These are phyloP conservation scores for Lordiphosa fenestrarum DNA, from an alignment of 2,888 invertebrate species.

Conservation along the genomic window DNA sequence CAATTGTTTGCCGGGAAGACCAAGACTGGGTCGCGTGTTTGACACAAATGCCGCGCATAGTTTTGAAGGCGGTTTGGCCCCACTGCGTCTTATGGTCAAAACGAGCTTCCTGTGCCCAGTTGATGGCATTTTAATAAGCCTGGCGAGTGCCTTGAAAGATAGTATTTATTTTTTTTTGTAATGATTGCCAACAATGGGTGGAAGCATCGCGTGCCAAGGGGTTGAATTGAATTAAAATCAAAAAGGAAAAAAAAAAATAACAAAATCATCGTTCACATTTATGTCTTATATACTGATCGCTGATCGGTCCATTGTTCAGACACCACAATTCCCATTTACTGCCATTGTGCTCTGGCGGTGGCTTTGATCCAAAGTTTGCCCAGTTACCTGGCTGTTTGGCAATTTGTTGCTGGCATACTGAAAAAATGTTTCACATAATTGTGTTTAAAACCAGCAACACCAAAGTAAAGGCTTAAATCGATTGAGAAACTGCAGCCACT, in stretches of 20 bases:
- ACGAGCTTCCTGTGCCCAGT: constrained; percentile 61
- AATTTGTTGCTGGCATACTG: constrained; percentile 61
- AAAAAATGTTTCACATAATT: constrained; percentile 34
- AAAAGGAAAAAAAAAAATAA: too few species aligned
- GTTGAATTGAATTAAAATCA: too few species aligned
- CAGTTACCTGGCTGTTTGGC: constrained; percentile 50
- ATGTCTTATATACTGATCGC: constrained; percentile 6
- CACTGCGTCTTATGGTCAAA: constrained; percentile 65
- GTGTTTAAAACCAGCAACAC: neutral
- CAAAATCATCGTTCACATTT: constrained; percentile 7
- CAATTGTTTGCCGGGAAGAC: constrained; percentile 53
- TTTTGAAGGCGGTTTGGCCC: constrained; percentile 71
- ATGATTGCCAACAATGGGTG: constrained; percentile 25
- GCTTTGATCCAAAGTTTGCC: constrained; percentile 52
- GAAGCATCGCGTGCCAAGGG: constrained; percentile 5
- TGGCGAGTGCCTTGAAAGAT: constrained; percentile 42
- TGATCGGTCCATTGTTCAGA: constrained; percentile 4
- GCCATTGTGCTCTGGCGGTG: constrained; percentile 22
- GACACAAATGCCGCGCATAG: constrained; percentile 72
- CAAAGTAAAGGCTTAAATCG: constrained; percentile 59
- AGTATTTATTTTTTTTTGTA: constrained; percentile 3
- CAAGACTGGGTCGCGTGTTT: constrained; percentile 73
- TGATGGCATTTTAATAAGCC: constrained; percentile 71
- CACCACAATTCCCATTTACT: constrained; percentile 2
- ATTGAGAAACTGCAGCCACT: constrained; percentile 50